phyloP scores from a whole-genome alignment of 2,113 vertebrate genomes.

The Poeciliopsis occidentalis region DNA sequence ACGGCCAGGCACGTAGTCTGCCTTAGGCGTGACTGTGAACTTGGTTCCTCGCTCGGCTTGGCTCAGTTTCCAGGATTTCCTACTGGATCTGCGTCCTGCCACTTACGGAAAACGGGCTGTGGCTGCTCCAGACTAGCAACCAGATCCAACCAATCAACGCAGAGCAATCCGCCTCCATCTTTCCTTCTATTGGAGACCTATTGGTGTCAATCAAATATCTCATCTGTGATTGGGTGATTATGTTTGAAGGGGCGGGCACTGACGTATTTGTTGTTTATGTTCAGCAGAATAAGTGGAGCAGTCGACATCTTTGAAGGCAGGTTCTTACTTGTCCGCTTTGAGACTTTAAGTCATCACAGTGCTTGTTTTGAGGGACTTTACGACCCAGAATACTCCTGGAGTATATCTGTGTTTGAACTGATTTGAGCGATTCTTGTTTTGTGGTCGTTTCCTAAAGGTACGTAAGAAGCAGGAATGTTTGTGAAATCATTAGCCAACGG shows the following conservation, averaged over 20 bases:
- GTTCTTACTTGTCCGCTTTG: not conserved
- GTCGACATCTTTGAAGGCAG: constrained; percentile 75
- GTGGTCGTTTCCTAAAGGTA: constrained; percentile 51
- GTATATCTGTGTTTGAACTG: not conserved
- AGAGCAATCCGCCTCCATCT: not conserved
- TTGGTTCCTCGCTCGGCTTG: not conserved
- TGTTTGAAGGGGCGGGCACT: constrained; percentile 16
- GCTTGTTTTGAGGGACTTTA: not conserved
- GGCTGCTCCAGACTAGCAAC: not conserved
- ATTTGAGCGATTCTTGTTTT: constrained; percentile 14
- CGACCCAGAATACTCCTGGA: not conserved
- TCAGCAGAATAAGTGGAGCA: constrained; percentile 29
- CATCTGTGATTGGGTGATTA: constrained; percentile 52
- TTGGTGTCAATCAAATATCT: not conserved
- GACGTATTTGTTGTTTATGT: constrained; percentile 77
- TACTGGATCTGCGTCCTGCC: constrained; percentile 36
- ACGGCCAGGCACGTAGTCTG: constrained; percentile 38
- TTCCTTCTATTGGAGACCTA: constrained; percentile 14
- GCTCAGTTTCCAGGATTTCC: constrained; percentile 2
- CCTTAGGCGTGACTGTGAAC: constrained; percentile 10
- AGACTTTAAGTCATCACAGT: not conserved
- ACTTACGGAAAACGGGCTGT: not conserved
- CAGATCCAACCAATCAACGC: constrained; percentile 43
- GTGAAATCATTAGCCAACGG: not conserved
- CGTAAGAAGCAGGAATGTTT: constrained; percentile 10